A percentile compares a stretch with the other conserved stretches of the same genome.
These are phyloP conservation scores for Brotula barbata DNA, from an alignment of 2,797 vertebrate species.

Conservation along the genomic window DNA sequence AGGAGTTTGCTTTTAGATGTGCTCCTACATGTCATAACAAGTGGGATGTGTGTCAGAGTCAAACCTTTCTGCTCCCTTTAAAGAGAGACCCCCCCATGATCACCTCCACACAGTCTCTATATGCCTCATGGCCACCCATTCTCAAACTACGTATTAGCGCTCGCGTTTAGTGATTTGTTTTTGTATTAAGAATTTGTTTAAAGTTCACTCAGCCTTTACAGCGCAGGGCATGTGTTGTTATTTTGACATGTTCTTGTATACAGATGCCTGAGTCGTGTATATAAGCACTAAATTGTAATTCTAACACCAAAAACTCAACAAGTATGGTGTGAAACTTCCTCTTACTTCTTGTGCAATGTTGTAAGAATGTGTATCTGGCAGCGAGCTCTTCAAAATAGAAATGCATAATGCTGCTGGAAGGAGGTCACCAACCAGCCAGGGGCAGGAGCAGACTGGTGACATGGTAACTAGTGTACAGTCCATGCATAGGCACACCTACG, in stretches of 20 bases:
- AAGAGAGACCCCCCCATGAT: conserved; percentile 29
- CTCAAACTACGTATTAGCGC: conserved; percentile 37
- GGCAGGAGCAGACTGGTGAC: conserved; percentile 72
- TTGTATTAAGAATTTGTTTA: too few species aligned
- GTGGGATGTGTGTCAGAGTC: conserved; percentile 67
- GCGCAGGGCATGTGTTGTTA: too few species aligned
- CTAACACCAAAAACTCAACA: too few species aligned
- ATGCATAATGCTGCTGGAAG: conserved; percentile 64
- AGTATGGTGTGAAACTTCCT: too few species aligned
- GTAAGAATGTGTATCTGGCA: not conserved
- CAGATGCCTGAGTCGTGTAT: too few species aligned
- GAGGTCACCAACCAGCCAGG: conserved; percentile 72
- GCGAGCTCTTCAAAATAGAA: conserved; percentile 34
- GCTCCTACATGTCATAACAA: conserved; percentile 74
- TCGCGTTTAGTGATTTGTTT: conserved; percentile 32
- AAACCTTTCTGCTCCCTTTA: conserved; percentile 61
- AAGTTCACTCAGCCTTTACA: too few species aligned
- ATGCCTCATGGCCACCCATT: conserved; percentile 66
- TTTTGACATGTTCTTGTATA: too few species aligned
- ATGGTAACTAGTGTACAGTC: conserved; percentile 69
- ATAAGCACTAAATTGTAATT: too few species aligned
- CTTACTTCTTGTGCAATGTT: too few species aligned
- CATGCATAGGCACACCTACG: conserved; percentile 67
- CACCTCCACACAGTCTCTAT: conserved; percentile 47
- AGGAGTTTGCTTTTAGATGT: conserved; percentile 77